Percentiles rank a stretch among this genome's conserved stretches.
Evolutionary conservation across 2,797 vertebrate species (phyloP).

Genomic region (Micrastur ruficollis): DNA sequence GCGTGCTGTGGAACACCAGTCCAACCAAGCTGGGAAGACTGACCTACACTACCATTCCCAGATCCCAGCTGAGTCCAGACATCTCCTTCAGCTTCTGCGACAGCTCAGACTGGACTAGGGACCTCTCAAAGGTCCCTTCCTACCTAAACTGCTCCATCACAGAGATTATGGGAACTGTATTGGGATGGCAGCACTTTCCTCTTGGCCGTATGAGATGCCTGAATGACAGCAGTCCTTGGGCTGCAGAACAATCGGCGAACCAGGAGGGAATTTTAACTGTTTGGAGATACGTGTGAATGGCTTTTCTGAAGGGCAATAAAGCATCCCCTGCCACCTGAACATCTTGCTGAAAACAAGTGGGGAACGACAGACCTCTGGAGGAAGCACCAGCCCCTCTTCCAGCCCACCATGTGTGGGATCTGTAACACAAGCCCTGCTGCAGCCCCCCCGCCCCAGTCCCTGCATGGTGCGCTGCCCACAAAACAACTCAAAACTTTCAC

Average conservation of each 20-base stretch:
- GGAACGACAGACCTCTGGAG: not conserved
- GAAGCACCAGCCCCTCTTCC: not conserved
- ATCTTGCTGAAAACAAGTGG: not conserved
- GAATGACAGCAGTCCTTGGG: not conserved
- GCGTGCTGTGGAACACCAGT: not conserved
- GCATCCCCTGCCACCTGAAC: not conserved
- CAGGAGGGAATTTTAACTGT: not conserved
- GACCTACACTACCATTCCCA: not conserved
- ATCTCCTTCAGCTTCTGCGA: not conserved
- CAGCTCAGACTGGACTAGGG: not conserved
- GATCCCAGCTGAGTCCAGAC: not conserved
- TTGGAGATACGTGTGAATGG: not conserved
- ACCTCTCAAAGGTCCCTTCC: not conserved
- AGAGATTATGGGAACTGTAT: not conserved
- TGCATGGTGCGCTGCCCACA: accelerated
- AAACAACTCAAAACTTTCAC: not conserved
- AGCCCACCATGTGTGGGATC: accelerated
- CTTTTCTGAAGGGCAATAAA: not conserved
- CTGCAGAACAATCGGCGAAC: not conserved
- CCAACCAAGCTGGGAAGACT: not conserved
- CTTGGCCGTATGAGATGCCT: not conserved
- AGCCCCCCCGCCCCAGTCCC: not conserved
- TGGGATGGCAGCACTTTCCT: not conserved
- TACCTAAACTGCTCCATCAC: not conserved
- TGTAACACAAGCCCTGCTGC: not conserved